Conservation (phyloP, 2,113 vertebrate species). For the Caranx melampygus region DNA sequence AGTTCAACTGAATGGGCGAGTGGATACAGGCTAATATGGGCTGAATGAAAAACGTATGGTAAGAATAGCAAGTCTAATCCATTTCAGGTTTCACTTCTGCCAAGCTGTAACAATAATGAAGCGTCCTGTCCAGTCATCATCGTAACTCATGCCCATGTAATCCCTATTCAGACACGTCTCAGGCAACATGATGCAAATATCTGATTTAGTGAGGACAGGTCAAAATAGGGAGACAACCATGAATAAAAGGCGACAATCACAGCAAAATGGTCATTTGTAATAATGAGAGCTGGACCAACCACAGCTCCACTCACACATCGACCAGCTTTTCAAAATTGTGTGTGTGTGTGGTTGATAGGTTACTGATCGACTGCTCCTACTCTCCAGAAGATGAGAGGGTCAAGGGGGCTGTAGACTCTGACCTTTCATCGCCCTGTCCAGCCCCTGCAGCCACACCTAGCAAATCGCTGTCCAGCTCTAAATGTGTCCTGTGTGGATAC, state of each 20-base stretch:
- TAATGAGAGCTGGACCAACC: conserved; percentile 34
- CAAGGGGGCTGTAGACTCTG: conserved; percentile 44
- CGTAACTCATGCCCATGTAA: conserved; percentile 32
- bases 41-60: conserved; percentile 58
- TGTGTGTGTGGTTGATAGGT: conserved; percentile 23
- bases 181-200: conserved; percentile 34
- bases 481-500: conserved; percentile 37
- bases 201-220: conserved; percentile 7
- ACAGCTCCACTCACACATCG: conserved; percentile 15
- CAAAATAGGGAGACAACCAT: conserved; percentile 5
- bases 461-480: conserved; percentile 22
- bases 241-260: neutral
- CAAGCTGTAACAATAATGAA: conserved; percentile 60
- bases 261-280: conserved; percentile 32
- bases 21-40: conserved; percentile 56
- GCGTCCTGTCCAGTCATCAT: conserved; percentile 46
- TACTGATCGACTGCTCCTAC: conserved; percentile 51
- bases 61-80: conserved; percentile 72
- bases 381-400: conserved; percentile 67
- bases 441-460: conserved; percentile 48
- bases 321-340: conserved; percentile 6
- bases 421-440: conserved; percentile 41
- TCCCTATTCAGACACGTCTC: conserved; percentile 56
- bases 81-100: conserved; percentile 63
- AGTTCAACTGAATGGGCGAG: conserved; percentile 68